Conservation (phyloP, 2,888 invertebrate species). For the Plebejus melissa region DNA sequence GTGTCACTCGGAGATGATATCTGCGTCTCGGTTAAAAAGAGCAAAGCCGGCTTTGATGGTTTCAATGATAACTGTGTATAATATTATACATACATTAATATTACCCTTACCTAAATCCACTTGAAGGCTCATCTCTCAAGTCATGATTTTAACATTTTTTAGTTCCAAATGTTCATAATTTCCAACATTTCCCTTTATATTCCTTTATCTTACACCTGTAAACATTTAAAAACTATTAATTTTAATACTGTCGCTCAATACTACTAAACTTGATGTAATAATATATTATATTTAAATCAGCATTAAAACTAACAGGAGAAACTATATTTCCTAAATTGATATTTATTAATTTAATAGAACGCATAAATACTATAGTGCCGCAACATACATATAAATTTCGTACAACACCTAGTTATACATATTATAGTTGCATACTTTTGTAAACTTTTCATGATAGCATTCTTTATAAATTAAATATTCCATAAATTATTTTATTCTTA, state of each 20-base stretch:
- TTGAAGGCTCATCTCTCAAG: not conserved
- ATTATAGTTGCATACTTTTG: not conserved
- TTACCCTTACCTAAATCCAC: slow-evolving; percentile 2
- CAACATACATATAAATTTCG: not conserved
- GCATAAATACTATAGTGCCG: too few species aligned
- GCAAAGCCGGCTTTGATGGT: too few species aligned
- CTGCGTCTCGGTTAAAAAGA: too few species aligned
- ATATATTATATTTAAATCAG: not conserved
- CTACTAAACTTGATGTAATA: not conserved
- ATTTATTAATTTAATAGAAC: too few species aligned
- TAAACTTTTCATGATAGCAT: not conserved
- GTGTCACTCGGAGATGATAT: too few species aligned
- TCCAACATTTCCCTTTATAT: slow-evolving; percentile 1
- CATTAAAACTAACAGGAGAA: not conserved
- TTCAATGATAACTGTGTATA: too few species aligned
- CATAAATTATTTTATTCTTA: not conserved
- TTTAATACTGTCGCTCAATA: not conserved
- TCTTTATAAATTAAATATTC: not conserved
- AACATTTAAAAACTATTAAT: slow-evolving; percentile 6
- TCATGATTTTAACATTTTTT: not conserved
- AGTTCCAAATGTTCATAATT: not conserved
- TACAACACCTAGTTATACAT: too few species aligned
- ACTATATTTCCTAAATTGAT: not conserved
- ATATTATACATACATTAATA: not conserved
- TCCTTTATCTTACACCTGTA: not conserved